These are phyloP conservation scores for Nyctalus aviator DNA, from an alignment of 2,797 vertebrate species.

Conservation along the genomic window DNA sequence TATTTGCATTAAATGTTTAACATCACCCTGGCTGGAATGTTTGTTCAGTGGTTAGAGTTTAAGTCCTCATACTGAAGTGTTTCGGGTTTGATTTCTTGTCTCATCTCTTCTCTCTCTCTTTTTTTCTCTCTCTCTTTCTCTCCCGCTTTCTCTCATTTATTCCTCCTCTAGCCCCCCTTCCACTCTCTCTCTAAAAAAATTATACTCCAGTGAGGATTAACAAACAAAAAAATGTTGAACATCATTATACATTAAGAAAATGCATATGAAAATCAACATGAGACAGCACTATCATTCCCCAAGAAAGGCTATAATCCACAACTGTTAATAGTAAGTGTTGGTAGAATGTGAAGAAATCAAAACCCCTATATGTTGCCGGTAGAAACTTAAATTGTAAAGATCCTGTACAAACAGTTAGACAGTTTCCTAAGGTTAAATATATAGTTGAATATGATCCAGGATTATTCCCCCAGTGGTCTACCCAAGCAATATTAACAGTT, in stretches of 20 bases:
- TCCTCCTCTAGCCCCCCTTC: too few species aligned
- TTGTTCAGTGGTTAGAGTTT: too few species aligned
- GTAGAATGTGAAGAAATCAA: not conserved
- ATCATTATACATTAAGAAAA: not conserved
- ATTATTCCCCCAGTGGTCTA: not conserved
- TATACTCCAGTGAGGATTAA: too few species aligned
- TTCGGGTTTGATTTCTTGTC: too few species aligned
- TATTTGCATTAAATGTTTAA: not conserved
- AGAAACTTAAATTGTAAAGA: not conserved
- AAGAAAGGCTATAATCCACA: not conserved
- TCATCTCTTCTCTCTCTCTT: too few species aligned
- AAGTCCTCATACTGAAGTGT: too few species aligned
- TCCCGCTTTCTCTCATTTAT: too few species aligned
- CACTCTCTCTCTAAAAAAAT: too few species aligned
- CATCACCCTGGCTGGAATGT: too few species aligned
- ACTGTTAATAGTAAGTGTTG: not conserved
- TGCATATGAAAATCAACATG: not conserved
- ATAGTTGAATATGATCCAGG: not conserved
- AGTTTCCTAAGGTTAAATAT: not conserved
- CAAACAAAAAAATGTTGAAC: not conserved
- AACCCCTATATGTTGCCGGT: not conserved
- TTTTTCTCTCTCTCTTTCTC: too few species aligned
- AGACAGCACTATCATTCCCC: not conserved
- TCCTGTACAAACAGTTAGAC: not conserved
- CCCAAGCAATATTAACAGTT: not conserved